Evolutionary conservation across 2,113 vertebrate species (phyloP).

Genomic region (Manacus vitellinus): DNA sequence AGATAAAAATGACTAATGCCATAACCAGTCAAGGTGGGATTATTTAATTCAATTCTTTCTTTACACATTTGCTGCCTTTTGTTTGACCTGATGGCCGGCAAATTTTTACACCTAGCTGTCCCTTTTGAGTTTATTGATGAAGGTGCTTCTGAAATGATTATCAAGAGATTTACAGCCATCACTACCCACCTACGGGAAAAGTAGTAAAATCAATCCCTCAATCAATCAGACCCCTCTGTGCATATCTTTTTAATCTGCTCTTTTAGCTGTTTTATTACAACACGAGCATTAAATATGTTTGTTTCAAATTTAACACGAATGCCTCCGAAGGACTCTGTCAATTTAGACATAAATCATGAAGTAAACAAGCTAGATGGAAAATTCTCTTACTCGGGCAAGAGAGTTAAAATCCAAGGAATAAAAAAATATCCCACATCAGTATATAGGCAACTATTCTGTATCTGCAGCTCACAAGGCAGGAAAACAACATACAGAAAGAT

Average conservation of each 20-base stretch:
- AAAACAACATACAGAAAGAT: neutral
- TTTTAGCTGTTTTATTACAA: slow-evolving; percentile 68
- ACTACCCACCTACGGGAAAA: slow-evolving; percentile 58
- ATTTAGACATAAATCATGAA: slow-evolving; percentile 58
- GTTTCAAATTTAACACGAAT: slow-evolving; percentile 64
- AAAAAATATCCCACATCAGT: neutral
- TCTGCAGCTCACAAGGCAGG: neutral
- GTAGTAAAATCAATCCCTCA: slow-evolving; percentile 63
- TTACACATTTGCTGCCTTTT: slow-evolving; percentile 56
- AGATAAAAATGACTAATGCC: slow-evolving; percentile 14
- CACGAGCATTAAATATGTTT: slow-evolving; percentile 62
- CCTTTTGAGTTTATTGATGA: slow-evolving; percentile 68
- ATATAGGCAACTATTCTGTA: neutral
- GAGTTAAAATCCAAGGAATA: neutral
- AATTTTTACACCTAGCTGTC: slow-evolving; percentile 58
- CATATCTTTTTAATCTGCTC: slow-evolving; percentile 64
- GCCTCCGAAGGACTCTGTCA: slow-evolving; percentile 48
- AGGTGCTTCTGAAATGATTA: slow-evolving; percentile 69
- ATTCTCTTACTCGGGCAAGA: neutral
- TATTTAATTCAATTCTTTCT: slow-evolving; percentile 52
- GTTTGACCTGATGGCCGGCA: slow-evolving; percentile 56
- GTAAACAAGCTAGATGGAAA: slow-evolving; percentile 51
- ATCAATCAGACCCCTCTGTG: slow-evolving; percentile 64
- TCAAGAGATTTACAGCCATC: slow-evolving; percentile 65
- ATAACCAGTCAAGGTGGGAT: slow-evolving; percentile 21